Evolutionary conservation across 2,888 invertebrate species (phyloP).

Genomic region (Polia nebulosa): DNA sequence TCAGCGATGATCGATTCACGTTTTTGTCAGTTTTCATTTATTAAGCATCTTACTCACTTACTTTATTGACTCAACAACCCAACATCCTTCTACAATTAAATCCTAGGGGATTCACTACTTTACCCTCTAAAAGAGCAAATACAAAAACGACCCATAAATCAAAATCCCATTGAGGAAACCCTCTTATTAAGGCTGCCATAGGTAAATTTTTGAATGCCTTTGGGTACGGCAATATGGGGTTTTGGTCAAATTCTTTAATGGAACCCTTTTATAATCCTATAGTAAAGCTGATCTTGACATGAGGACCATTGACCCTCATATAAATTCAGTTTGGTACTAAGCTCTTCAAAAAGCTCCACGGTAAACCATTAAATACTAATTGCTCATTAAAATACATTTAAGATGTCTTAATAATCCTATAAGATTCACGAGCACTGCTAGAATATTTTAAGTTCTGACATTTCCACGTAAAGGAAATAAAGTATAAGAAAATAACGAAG

Average conservation of each 20-base stretch:
- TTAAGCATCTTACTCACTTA: not conserved
- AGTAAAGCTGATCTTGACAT: constrained; percentile 1
- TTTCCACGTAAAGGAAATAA: constrained; percentile 4
- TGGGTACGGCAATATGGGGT: constrained; percentile 11
- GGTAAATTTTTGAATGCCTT: constrained; percentile 42
- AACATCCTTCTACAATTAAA: not conserved
- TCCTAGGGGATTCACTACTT: not conserved
- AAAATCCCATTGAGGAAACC: constrained; percentile 11
- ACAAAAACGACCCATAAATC: constrained; percentile 7
- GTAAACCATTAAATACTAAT: constrained; percentile 39
- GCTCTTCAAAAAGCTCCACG: not conserved
- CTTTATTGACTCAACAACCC: not conserved
- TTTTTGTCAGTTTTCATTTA: not conserved
- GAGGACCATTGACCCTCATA: constrained; percentile 15
- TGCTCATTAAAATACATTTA: constrained; percentile 47
- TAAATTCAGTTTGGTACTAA: constrained; percentile 21
- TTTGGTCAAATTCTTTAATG: constrained; percentile 44
- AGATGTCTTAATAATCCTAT: not conserved
- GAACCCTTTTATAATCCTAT: constrained; percentile 33
- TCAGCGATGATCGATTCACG: no score
- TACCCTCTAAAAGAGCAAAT: constrained; percentile 11
- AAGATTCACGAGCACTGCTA: not conserved
- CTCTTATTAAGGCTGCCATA: not conserved
- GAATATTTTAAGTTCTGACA: constrained; percentile 15
- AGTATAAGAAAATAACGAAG: not conserved